Evolutionary conservation across 35 echinoderm and acorn worm species (phyloP).

Genomic region (Lytechinus variegatus): DNA sequence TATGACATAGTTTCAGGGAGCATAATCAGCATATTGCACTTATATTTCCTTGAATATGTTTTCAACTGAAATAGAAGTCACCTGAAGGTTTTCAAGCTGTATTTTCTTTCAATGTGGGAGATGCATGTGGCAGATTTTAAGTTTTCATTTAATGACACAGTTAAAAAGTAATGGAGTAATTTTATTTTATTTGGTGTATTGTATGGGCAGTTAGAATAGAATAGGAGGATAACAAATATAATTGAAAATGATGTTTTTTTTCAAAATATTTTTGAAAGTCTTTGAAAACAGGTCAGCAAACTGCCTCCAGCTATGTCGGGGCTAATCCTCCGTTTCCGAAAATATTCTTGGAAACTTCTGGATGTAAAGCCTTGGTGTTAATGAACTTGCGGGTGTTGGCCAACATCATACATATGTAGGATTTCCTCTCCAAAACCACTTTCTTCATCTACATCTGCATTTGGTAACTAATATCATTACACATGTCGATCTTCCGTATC

Average conservation of each 20-base stretch:
- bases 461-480: not conserved
- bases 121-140: too few relatives aligned
- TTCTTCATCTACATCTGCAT: slow-evolving; percentile 11
- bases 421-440: not conserved
- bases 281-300: not conserved
- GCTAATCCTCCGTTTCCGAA: not conserved
- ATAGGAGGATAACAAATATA: not conserved
- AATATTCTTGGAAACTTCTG: not conserved
- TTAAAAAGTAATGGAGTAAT: too few relatives aligned
- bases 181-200: not conserved
- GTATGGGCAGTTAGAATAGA: not conserved
- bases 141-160: too few relatives aligned
- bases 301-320: not conserved
- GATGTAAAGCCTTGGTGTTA: not conserved
- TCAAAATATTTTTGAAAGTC: not conserved
- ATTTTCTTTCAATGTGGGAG: too few relatives aligned
- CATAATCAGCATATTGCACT: too few relatives aligned
- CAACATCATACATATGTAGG: slow-evolving; percentile 4
- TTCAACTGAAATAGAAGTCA: too few relatives aligned
- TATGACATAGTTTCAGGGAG: too few relatives aligned
- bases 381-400: slow-evolving; percentile 15
- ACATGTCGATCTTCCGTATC: not conserved
- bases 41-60: too few relatives aligned
- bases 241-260: not conserved
- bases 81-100: too few relatives aligned